Conservation (phyloP, 2,888 invertebrate genomes). For the Lochmaea crataegi region DNA sequence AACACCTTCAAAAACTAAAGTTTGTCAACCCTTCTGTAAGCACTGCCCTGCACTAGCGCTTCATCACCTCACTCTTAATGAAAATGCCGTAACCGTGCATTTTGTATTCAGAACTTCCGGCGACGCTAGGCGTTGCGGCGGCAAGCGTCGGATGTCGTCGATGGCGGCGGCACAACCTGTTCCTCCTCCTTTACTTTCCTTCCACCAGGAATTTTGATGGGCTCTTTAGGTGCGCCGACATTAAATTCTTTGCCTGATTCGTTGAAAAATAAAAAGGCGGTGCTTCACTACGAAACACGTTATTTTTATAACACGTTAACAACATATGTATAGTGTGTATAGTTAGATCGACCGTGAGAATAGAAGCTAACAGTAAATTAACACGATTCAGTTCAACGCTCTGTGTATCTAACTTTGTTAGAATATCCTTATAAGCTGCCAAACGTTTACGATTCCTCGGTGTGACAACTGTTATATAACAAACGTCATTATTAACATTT, state of each 20-base stretch:
- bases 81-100: constrained; percentile 60
- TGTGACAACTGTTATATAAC: not conserved
- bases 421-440: too few species aligned
- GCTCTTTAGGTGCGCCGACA: constrained; percentile 32
- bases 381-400: not conserved
- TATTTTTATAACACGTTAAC: constrained; percentile 6
- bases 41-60: constrained; percentile 50
- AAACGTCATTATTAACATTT: too few species aligned
- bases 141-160: constrained; percentile 21
- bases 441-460: not conserved
- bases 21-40: constrained; percentile 24
- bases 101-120: constrained; percentile 54
- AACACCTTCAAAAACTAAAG: not conserved
- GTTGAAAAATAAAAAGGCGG: constrained; percentile 32
- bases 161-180: constrained; percentile 23
- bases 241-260: constrained; percentile 33
- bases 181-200: constrained; percentile 30
- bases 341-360: not conserved
- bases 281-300: constrained; percentile 13
- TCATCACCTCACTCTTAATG: constrained; percentile 63
- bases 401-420: too few species aligned
- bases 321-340: not conserved
- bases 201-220: constrained; percentile 33
- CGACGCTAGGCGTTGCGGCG: constrained; percentile 35
- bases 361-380: not conserved